phyloP scores from a whole-genome alignment of 64 coral and sea anemone genomes.

The Hydrozoanthus tunicans region DNA sequence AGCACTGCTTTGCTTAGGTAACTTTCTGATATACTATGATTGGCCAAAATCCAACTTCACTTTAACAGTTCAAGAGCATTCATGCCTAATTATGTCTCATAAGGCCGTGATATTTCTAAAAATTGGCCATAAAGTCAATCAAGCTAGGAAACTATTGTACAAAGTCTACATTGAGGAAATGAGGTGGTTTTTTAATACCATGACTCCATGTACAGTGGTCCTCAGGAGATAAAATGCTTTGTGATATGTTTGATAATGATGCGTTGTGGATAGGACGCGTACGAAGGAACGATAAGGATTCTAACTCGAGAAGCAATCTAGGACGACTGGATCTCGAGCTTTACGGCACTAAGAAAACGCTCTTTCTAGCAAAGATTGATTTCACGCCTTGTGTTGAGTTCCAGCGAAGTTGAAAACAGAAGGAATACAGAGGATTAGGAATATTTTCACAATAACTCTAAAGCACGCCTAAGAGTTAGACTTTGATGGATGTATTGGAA shows the following conservation, averaged over 20 bases:
- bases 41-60: too few species aligned
- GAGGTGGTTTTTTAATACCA: constrained; percentile 3
- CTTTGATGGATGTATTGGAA: background rate
- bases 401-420: background rate
- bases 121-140: background rate
- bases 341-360: background rate
- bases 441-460: background rate
- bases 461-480: background rate
- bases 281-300: constrained; percentile 2
- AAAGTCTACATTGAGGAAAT: background rate
- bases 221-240: constrained; percentile 27
- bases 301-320: constrained; percentile 12
- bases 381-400: background rate
- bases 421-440: background rate
- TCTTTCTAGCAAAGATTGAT: background rate
- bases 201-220: background rate
- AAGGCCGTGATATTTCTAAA: background rate
- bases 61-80: too few species aligned
- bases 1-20: too few species aligned
- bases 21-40: too few species aligned
- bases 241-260: constrained; percentile 45
- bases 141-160: constrained; percentile 1
- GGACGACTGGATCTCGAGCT: too few species aligned
- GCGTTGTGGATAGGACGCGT: constrained; percentile 39
- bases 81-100: background rate